phyloP scores from a whole-genome alignment of 2,797 vertebrate genomes.

The Chelon labrosus region DNA sequence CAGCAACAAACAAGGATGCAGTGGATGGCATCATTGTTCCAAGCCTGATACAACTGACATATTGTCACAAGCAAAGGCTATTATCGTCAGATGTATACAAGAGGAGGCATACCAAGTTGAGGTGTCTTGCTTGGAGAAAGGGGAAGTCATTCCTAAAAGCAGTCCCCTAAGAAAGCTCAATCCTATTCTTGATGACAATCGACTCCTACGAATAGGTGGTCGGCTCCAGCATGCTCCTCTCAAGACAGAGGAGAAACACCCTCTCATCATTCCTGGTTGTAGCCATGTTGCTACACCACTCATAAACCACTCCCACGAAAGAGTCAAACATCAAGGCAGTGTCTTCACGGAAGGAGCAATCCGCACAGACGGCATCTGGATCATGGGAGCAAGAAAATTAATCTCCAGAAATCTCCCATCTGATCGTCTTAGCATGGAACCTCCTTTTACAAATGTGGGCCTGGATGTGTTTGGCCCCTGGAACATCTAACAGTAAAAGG shows the following conservation, averaged over 20 bases:
- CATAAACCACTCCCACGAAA: too few species aligned
- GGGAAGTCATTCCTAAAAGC: background rate
- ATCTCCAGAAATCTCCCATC: too few species aligned
- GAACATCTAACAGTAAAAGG: background rate
- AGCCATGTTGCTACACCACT: too few species aligned
- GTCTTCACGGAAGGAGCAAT: too few species aligned
- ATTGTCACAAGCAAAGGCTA: background rate
- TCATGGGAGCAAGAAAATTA: too few species aligned
- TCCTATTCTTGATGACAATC: background rate
- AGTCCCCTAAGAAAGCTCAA: background rate
- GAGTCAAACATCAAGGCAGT: too few species aligned
- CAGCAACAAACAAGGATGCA: background rate
- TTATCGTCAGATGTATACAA: constrained; percentile 3
- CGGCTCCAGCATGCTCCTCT: background rate
- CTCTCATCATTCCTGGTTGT: too few species aligned
- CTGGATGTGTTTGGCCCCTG: too few species aligned
- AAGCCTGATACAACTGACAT: constrained; percentile 1
- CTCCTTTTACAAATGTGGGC: background rate
- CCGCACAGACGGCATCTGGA: too few species aligned
- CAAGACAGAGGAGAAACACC: background rate
- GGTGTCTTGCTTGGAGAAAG: background rate
- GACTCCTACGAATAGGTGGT: background rate
- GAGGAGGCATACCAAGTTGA: background rate
- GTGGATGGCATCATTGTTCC: constrained; percentile 1
- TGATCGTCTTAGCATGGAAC: background rate